Base-by-base conservation (phyloP, 1,140 invertebrate genomes). In the Vollenhovia emeryi region DNA sequence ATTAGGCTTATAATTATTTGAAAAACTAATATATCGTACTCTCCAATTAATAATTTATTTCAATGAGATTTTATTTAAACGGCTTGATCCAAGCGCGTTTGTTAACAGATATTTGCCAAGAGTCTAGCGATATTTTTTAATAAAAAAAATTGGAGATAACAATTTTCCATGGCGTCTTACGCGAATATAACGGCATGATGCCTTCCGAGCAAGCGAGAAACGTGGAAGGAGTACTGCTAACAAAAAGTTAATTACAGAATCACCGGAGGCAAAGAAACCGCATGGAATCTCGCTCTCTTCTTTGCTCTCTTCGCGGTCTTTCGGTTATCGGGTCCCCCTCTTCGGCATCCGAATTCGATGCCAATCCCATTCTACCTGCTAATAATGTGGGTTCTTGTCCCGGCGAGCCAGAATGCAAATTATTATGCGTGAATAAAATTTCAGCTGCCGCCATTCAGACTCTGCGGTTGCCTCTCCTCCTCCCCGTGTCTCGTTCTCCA, bases 161-260 rank as follows among this genome's bases (percentile, higher is more conserved):
- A 73, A 71, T 73, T 82, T 82, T 45, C n/a, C 40, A 30, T 21
- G 18, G 21, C 15, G 9, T 45, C 43, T 76, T 74, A 87, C 82
- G 84, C 21, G 59, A 18, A 57, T 64, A 86, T 69, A 71, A 68
- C 21, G 59, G 52, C 59, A 50, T 30, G 21, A 52, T 21, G 55
- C 52, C 43, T 52, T 60, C 57, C 64, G 45, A 59, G 71, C 40
- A 76, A 91, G 83, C 82, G 66, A 86, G 83, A 82, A 68, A 48
- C 68, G 24, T 48, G 52, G 57, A 87, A 85, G 82, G 66, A 75
- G 55, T 85, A 68, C 74, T 30, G 57, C 85, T 75, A 73, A 84
- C 85, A 93, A 92, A 91, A 93, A 90, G 91, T 93, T 93, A 94
- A 93, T 93, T 93, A 93, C 91, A 75, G 89, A 92, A 92, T 93